Conservation (phyloP, 1,140 invertebrate genomes). For the Papilio machaon region DNA sequence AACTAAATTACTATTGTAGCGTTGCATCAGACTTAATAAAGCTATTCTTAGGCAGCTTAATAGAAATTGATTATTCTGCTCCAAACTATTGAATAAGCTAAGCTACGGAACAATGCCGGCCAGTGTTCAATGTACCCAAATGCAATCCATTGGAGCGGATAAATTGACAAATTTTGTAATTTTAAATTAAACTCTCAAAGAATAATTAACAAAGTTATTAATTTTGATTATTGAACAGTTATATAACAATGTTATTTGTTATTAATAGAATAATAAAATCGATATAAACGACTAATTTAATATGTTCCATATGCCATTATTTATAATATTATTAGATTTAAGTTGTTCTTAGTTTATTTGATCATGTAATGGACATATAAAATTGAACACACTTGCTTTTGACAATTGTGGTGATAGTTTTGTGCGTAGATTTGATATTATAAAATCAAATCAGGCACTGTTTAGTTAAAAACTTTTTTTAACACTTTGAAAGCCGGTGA, state of each 20-base stretch:
- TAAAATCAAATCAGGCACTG: no score
- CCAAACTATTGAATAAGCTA: conserved; percentile 17
- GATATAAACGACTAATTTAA: neutral
- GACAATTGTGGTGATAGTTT: no score
- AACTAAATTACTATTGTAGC: conserved; percentile 13
- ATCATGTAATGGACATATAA: no score
- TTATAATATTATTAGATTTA: no score
- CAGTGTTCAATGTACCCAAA: conserved; percentile 12
- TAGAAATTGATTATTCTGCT: conserved; percentile 33
- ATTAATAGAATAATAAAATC: neutral
- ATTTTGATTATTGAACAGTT: neutral
- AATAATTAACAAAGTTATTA: neutral
- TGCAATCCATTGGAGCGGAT: neutral
- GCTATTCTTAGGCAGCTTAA: conserved; percentile 26
- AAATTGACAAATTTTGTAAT: conserved; percentile 17
- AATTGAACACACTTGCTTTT: no score
- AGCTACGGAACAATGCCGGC: conserved; percentile 26
- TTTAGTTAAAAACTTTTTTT: no score
- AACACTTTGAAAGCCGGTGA: no score
- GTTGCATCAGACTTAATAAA: conserved; percentile 15
- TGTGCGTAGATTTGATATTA: no score
- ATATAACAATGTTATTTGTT: neutral
- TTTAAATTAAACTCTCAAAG: neutral
- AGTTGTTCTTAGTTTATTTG: no score
- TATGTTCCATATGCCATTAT: no score